Evolutionary conservation across 1,140 invertebrate species (phyloP).

Genomic region (Dreissena rostriformis): DNA sequence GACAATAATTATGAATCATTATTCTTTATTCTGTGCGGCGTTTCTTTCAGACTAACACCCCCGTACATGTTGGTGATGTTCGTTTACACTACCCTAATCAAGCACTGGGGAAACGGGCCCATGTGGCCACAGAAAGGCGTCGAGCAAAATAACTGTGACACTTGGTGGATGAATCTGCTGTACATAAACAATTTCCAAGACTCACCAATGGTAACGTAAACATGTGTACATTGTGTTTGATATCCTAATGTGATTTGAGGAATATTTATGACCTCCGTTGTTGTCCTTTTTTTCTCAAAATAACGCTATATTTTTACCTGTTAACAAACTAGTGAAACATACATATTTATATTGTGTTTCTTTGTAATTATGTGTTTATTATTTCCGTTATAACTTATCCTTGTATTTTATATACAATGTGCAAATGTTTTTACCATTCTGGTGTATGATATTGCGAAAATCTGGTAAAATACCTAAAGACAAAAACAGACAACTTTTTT

Average conservation of each 20-base stretch:
- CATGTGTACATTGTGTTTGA: background rate
- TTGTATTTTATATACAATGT: no score
- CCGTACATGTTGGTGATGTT: conserved; percentile 92
- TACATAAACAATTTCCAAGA: conserved; percentile 91
- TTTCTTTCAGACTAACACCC: conserved; percentile 84
- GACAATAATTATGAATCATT: no score
- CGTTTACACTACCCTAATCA: conserved; percentile 87
- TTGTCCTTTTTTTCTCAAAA: background rate
- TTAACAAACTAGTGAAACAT: background rate
- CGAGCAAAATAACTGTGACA: conserved; percentile 82
- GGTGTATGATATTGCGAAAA: background rate
- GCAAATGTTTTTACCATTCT: background rate
- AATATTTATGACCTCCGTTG: background rate
- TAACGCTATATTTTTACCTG: background rate
- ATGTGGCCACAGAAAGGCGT: conserved; percentile 42
- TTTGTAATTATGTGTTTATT: background rate
- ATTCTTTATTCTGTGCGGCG: no score
- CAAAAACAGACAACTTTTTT: no score
- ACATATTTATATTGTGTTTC: background rate
- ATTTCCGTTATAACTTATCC: no score
- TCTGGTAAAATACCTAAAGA: no score
- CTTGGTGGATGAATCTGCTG: conserved; percentile 91
- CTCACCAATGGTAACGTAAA: conserved; percentile 32
- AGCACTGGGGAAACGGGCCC: conserved; percentile 85
- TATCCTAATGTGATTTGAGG: background rate